A percentile compares a stretch with the other conserved stretches of the same genome.
Evolutionary conservation across 2,113 vertebrate species (phyloP).

Genomic region (Pipra filicauda): DNA sequence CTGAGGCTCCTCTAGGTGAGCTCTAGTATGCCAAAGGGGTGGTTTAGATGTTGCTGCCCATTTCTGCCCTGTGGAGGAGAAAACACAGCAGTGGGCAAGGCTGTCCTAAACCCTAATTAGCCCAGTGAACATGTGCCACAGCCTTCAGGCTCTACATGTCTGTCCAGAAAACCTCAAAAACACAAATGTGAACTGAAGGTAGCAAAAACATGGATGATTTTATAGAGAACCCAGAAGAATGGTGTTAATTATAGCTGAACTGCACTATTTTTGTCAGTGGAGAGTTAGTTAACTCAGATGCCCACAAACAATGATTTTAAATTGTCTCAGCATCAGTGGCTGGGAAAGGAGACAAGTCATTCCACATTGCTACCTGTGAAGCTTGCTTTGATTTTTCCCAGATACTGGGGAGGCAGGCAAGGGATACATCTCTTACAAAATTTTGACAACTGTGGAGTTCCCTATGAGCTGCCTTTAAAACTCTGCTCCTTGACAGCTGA

Average conservation of each 20-base stretch:
- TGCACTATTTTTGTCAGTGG: not conserved
- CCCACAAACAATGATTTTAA: not conserved
- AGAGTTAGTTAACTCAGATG: not conserved
- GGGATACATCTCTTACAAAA: not conserved
- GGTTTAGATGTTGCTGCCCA: not conserved
- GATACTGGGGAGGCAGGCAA: not conserved
- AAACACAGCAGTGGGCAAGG: not conserved
- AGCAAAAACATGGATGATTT: not conserved
- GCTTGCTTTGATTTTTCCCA: not conserved
- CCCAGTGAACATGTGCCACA: not conserved
- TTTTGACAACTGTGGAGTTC: not conserved
- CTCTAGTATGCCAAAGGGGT: not conserved
- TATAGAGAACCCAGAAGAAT: not conserved
- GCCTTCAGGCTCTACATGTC: not conserved
- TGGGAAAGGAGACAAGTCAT: not conserved
- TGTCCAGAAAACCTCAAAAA: not conserved
- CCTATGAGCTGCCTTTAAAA: not conserved
- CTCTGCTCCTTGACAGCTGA: not conserved
- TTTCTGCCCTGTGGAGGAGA: not conserved
- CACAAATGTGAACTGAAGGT: not conserved
- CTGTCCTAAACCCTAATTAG: not conserved
- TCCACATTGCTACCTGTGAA: not conserved
- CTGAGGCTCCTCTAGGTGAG: not conserved
- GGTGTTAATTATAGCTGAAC: not conserved
- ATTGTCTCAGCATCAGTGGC: rapidly evolving